A percentile compares a stretch with the other conserved stretches of the same genome.
phyloP scores from a whole-genome alignment of 2,888 invertebrate species.

The Taenaris catops region DNA sequence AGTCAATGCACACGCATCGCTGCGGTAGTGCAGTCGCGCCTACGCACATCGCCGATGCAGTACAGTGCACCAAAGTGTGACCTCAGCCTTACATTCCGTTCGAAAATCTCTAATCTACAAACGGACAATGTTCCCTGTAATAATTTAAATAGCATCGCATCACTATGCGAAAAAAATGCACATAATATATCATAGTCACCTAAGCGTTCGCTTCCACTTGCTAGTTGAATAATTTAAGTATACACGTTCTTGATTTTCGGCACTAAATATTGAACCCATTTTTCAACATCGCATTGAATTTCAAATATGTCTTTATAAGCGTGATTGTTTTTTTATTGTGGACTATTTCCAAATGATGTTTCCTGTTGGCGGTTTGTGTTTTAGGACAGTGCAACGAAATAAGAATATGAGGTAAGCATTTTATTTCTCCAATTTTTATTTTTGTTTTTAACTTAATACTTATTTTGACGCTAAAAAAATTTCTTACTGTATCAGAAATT shows the following conservation, averaged over 20 bases:
- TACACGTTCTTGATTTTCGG: slow-evolving; percentile 44
- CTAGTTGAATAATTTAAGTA: slow-evolving; percentile 32
- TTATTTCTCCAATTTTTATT: too few species aligned
- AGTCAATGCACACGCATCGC: slow-evolving; percentile 58
- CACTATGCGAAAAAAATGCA: slow-evolving; percentile 13
- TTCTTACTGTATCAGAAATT: too few species aligned
- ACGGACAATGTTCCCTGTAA: slow-evolving; percentile 35
- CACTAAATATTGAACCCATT: slow-evolving; percentile 56
- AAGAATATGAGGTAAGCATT: slow-evolving; percentile 52
- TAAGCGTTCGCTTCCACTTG: slow-evolving; percentile 43
- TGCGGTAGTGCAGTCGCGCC: slow-evolving; percentile 58
- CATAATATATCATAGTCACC: slow-evolving; percentile 4
- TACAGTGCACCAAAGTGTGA: slow-evolving; percentile 30
- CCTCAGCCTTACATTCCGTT: slow-evolving; percentile 16
- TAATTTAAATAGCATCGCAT: slow-evolving; percentile 2
- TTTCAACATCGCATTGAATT: slow-evolving; percentile 73
- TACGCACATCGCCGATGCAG: slow-evolving; percentile 61
- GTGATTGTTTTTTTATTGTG: slow-evolving; percentile 52
- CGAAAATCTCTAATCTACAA: too few species aligned
- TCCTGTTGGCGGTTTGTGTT: slow-evolving; percentile 47
- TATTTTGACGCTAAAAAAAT: neutral
- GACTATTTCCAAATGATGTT: slow-evolving; percentile 55
- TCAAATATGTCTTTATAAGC: slow-evolving; percentile 73
- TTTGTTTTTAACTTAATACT: slow-evolving; percentile 1
- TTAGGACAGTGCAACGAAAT: slow-evolving; percentile 16